Conservation (phyloP, 2,888 invertebrate species). For the Meteorus cinctellus region DNA sequence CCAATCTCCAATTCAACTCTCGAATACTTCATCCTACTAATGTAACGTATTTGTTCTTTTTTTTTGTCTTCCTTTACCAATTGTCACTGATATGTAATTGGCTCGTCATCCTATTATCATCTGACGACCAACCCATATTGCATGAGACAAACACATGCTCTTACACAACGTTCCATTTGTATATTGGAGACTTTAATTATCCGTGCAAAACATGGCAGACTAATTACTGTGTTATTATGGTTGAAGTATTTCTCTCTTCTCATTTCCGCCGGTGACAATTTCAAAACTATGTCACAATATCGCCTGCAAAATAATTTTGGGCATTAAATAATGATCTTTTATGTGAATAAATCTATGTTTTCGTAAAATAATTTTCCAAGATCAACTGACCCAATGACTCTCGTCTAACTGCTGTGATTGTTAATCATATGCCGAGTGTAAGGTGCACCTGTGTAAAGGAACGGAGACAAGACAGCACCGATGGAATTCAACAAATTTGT, state of each 20-base stretch:
- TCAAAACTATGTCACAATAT: neutral
- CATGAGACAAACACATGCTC: neutral
- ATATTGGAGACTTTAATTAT: constrained; percentile 45
- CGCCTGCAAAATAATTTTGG: too few species aligned
- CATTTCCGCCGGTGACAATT: constrained; percentile 32
- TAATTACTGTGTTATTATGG: constrained; percentile 49
- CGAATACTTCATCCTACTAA: neutral
- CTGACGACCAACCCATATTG: neutral
- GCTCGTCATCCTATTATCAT: neutral
- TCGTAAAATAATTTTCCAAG: neutral
- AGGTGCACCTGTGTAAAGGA: neutral
- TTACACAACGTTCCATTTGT: constrained; percentile 40
- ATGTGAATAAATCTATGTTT: neutral
- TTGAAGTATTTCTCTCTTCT: constrained; percentile 40
- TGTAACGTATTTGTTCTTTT: neutral
- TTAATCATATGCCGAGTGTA: constrained; percentile 46
- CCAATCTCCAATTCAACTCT: neutral
- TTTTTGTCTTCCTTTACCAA: neutral
- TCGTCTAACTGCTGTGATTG: neutral
- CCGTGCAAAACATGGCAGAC: constrained; percentile 39
- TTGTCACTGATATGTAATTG: neutral
- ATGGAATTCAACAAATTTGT: constrained; percentile 41
- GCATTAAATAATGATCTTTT: neutral
- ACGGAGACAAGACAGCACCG: neutral
- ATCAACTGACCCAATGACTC: neutral